Percentiles rank a stretch among this genome's conserved stretches.
Evolutionary conservation across 2,888 invertebrate genomes (phyloP).

Genomic region (Tipula helvola): DNA sequence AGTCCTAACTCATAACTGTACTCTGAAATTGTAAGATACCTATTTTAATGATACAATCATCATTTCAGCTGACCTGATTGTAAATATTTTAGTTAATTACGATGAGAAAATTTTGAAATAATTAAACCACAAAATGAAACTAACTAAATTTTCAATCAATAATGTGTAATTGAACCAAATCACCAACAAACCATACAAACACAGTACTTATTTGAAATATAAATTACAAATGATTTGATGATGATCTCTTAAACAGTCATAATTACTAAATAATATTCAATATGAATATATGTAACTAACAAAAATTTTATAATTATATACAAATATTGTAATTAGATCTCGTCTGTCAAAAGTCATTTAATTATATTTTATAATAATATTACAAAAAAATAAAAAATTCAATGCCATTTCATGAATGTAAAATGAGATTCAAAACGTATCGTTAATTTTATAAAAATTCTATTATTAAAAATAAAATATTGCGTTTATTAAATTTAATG

Average conservation of each 20-base stretch:
- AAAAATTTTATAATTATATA: background rate
- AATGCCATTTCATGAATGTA: background rate
- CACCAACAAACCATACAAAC: background rate
- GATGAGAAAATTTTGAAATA: background rate
- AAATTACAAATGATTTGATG: background rate
- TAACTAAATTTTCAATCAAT: background rate
- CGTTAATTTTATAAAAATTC: background rate
- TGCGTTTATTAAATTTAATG: background rate
- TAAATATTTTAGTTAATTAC: background rate
- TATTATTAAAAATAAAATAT: background rate
- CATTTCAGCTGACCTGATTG: background rate
- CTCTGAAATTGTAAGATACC: no score
- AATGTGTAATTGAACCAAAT: background rate
- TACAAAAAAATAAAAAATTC: background rate
- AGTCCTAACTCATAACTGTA: no score
- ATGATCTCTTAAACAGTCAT: background rate
- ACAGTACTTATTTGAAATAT: no score
- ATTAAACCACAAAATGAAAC: background rate
- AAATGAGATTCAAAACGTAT: background rate
- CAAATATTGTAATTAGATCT: background rate
- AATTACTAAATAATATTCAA: background rate
- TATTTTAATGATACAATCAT: background rate
- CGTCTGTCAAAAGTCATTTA: background rate
- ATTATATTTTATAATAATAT: background rate
- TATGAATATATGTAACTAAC: background rate